phyloP scores from a whole-genome alignment of 1,140 invertebrate species.

The Cataglyphis hispanica region DNA sequence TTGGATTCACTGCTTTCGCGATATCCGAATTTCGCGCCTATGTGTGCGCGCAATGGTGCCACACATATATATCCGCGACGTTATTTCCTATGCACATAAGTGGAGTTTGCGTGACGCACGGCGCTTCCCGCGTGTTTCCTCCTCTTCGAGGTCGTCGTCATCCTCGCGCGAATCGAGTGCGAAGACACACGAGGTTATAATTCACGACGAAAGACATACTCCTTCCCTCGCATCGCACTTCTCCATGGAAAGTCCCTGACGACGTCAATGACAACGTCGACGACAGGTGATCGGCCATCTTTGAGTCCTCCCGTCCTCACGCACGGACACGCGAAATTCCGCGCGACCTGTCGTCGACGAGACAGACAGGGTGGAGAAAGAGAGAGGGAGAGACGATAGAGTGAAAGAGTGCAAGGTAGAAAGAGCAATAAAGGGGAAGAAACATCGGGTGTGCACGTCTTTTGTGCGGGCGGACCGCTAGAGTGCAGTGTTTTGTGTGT shows the following conservation, averaged over 20 bases:
- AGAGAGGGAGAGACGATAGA: neutral
- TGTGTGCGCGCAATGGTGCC: neutral
- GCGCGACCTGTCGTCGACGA: slow-evolving; percentile 37
- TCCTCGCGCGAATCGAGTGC: slow-evolving; percentile 2
- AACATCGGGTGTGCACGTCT: slow-evolving; percentile 11
- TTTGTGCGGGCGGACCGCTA: slow-evolving; percentile 30
- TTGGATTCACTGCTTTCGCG: neutral
- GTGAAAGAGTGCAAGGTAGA: neutral
- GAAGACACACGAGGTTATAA: neutral
- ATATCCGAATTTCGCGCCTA: slow-evolving; percentile 16
- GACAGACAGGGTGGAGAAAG: slow-evolving; percentile 22
- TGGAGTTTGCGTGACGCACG: neutral
- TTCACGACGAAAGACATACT: neutral
- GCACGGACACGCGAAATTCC: slow-evolving; percentile 30
- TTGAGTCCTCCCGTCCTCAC: slow-evolving; percentile 10
- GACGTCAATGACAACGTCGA: slow-evolving; percentile 37
- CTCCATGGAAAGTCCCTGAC: neutral
- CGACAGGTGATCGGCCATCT: slow-evolving; percentile 35
- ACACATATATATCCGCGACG: neutral
- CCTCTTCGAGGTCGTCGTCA: neutral
- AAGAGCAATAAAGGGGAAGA: slow-evolving; percentile 6
- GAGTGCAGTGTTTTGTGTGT: neutral
- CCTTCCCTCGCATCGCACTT: neutral
- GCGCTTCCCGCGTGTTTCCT: neutral
- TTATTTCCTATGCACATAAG: neutral